phyloP scores from a whole-genome alignment of 2,888 invertebrate genomes.

The Geophilus truncorum region DNA sequence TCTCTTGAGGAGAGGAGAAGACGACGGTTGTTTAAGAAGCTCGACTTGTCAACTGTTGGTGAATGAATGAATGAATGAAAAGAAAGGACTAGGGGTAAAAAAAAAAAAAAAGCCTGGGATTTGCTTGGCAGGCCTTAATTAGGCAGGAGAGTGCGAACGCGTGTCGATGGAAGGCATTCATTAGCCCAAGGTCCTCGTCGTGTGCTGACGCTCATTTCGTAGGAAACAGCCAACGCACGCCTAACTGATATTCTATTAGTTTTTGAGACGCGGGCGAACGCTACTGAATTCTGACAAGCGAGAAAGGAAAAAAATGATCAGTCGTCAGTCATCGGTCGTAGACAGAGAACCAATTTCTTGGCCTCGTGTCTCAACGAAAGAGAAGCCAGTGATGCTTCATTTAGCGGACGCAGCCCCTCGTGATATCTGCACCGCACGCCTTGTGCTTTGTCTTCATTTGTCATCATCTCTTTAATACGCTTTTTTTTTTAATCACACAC shows the following conservation, averaged over 20 bases:
- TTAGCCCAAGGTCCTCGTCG: slow-evolving; percentile 3
- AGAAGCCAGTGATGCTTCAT: slow-evolving; percentile 6
- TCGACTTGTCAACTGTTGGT: slow-evolving; percentile 1
- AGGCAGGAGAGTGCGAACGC: slow-evolving; percentile 4
- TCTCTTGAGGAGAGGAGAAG: neutral
- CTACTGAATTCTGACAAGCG: slow-evolving; percentile 5
- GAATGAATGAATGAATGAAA: too few relatives aligned
- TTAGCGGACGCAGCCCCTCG: slow-evolving; percentile 14
- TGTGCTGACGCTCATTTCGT: slow-evolving; percentile 1
- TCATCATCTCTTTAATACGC: neutral
- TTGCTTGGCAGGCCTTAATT: slow-evolving; percentile 4
- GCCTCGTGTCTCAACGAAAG: neutral
- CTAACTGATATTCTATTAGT: slow-evolving; percentile 14
- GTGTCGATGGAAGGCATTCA: slow-evolving; percentile 10
- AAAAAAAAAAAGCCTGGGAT: neutral
- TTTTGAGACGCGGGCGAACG: neutral
- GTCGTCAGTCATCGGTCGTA: slow-evolving; percentile 1
- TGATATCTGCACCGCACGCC: neutral
- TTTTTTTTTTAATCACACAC: too few relatives aligned
- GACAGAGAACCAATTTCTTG: slow-evolving; percentile 5
- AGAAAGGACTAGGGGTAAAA: neutral
- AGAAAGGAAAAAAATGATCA: neutral
- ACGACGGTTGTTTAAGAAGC: neutral
- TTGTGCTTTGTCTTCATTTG: slow-evolving; percentile 12
- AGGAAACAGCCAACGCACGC: too few relatives aligned